Conservation (phyloP, 2,113 vertebrate genomes). For the Hemiscyllium ocellatum region DNA sequence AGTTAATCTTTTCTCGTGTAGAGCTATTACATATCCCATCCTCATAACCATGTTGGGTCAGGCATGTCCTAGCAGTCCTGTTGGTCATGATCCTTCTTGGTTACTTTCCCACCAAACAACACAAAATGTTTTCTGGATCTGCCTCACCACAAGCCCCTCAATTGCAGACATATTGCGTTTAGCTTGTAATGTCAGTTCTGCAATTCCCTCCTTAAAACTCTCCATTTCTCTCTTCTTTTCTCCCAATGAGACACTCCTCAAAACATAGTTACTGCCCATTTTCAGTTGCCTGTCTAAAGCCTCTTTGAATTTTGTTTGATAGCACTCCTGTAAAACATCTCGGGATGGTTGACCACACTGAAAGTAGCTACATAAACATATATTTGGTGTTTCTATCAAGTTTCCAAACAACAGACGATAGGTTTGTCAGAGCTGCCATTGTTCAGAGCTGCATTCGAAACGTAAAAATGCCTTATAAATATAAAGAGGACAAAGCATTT, state of each 20-base stretch:
- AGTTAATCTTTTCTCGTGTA: background rate
- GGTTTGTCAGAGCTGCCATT: background rate
- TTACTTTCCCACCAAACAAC: background rate
- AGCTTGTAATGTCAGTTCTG: background rate
- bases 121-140: background rate
- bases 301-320: background rate
- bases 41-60: background rate
- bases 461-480: background rate
- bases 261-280: background rate
- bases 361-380: background rate
- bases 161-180: background rate
- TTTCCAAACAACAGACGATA: background rate
- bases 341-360: background rate
- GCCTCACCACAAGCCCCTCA: background rate
- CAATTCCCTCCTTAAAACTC: background rate
- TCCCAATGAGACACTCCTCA: background rate
- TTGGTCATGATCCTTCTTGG: background rate
- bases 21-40: background rate
- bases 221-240: background rate
- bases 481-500: background rate
- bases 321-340: background rate
- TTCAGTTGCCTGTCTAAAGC: background rate
- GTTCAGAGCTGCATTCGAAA: background rate
- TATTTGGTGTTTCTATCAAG: background rate
- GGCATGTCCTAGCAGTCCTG: background rate